These are phyloP conservation scores for Hapalemur alaotrensis DNA, from an alignment of 2,797 vertebrate species.

Conservation along the genomic window DNA sequence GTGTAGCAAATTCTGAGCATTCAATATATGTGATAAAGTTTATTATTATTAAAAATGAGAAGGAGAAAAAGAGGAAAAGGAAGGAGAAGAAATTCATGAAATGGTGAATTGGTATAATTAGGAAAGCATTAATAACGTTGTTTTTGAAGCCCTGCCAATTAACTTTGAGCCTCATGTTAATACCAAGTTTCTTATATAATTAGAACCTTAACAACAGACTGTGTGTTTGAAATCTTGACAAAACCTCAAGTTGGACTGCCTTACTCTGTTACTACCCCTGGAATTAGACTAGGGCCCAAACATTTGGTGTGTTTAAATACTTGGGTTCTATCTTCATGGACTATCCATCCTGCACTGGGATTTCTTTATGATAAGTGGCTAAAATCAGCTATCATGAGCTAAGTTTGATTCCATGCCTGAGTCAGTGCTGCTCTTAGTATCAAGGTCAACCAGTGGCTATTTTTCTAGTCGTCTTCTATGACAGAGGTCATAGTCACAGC, in stretches of 20 bases:
- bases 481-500: neutral
- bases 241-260: neutral
- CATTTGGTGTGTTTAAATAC: neutral
- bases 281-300: neutral
- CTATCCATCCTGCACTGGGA: neutral
- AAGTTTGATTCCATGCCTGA: neutral
- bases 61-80: neutral
- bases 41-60: neutral
- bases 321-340: neutral
- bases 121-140: neutral
- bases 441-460: neutral
- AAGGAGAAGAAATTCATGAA: neutral
- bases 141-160: slow-evolving; percentile 5
- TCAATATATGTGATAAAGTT: neutral
- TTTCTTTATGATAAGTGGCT: neutral
- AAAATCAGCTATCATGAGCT: neutral
- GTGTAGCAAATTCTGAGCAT: neutral
- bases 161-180: neutral
- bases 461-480: neutral
- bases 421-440: neutral
- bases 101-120: neutral
- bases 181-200: neutral
- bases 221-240: neutral
- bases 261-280: neutral
- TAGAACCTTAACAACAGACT: neutral